A percentile compares a stretch with the other conserved stretches of the same genome.
Conservation (phyloP, 2,113 vertebrate genomes). For the Pluvianellus socialis region DNA sequence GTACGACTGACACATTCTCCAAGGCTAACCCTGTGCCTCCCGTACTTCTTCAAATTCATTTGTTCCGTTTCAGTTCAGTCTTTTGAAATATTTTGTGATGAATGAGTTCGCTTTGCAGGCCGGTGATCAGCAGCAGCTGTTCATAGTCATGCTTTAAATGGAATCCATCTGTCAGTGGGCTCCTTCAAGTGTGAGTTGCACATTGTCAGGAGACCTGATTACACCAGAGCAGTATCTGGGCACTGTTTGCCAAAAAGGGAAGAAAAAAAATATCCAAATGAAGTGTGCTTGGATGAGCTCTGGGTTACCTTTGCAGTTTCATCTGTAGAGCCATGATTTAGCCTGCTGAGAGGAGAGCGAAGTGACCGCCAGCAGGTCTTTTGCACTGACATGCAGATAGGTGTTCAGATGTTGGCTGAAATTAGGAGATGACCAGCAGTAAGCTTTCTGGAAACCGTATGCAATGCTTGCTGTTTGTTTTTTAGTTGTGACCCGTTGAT, state of each 20-base stretch:
- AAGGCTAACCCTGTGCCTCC: background rate
- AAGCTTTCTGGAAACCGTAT: background rate
- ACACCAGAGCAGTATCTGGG: background rate
- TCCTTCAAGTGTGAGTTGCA: background rate
- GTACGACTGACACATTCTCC: background rate
- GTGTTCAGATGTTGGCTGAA: background rate
- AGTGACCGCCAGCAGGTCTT: background rate
- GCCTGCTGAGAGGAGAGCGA: background rate
- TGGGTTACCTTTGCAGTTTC: background rate
- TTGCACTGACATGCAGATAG: background rate
- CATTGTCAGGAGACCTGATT: background rate
- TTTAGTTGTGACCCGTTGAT: background rate
- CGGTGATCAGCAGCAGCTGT: conserved; percentile 49
- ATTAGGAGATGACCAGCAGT: background rate
- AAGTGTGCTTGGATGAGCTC: background rate
- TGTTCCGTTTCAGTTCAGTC: conserved; percentile 25
- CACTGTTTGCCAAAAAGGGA: background rate
- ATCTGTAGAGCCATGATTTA: background rate
- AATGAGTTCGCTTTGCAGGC: background rate
- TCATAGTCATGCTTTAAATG: conserved; percentile 30
- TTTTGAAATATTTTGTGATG: conserved; percentile 47
- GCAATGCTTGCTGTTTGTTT: background rate
- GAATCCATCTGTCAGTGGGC: conserved; percentile 24
- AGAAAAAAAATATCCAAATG: background rate
- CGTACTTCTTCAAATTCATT: background rate